Evolutionary conservation across 2,113 vertebrate genomes (phyloP), one percentile per base, ranked within the genome.

Genomic region (Syngnathus typhle): DNA sequence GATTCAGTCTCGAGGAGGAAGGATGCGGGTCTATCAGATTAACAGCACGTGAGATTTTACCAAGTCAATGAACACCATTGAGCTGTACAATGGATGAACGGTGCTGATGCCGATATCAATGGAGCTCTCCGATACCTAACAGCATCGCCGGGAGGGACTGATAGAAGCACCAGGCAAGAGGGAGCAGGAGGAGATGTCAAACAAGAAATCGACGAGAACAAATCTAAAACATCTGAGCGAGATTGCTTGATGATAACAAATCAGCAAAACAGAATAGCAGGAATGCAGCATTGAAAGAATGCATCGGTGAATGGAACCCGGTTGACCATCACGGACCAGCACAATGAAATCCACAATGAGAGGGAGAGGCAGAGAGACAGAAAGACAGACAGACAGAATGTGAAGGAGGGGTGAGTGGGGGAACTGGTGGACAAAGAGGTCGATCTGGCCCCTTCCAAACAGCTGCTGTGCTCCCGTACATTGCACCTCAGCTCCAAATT

Each of bases 401-500:
- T 19, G 1, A 27, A 7, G 68, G 39, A 27, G 49, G 68, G 12
- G 51, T 0, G 37, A 74, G 10, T 46, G 60, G 59, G 59, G 64
- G 39, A 4, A 64, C 64, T 60, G 15, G 51, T 9, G 76, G 84
- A 89, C 84, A 86, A 84, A 88, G 70, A 79, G 55, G 56, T 51
- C 8, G 58, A 71, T 73, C 85, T 47, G 80, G 80, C 75, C 76
- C 79, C 77, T 71, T 80, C 83, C 51, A 82, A 87, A 87, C 88
- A 88, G 87, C 86, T 88, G 88, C 81, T 70, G 69, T 49, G 69
- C 78, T 84, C 72, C 72, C 77, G 27, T 79, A 82, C 79, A 69
- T 88, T 84, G 85, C 89, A 86, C 85, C 79, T 84, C 88, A 62
- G 76, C 85, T 84, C 85, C 56, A 88, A 80, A 89, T 90, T 87